These are phyloP conservation scores for Sorex araneus DNA, from an alignment of 2,113 vertebrate species.

Conservation along the genomic window DNA sequence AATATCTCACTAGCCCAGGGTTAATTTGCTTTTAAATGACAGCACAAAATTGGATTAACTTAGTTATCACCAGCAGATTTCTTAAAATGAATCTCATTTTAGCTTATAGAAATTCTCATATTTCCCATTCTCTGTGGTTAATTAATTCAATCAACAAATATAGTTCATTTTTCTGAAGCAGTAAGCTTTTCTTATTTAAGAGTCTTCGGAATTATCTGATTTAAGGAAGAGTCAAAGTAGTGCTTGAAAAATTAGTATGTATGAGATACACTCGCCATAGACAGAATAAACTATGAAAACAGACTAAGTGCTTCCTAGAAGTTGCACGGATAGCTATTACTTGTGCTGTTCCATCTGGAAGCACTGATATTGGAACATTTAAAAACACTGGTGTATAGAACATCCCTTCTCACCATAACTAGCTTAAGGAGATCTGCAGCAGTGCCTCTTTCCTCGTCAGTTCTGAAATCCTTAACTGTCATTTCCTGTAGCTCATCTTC, in stretches of 20 bases:
- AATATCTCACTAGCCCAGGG: neutral
- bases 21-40: constrained; percentile 15
- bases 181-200: constrained; percentile 5
- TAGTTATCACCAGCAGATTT: constrained; percentile 23
- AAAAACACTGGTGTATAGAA: neutral
- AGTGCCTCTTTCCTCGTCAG: constrained; percentile 88
- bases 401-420: constrained; percentile 88
- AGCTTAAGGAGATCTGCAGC: constrained; percentile 89
- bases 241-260: constrained; percentile 26
- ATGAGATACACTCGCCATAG: neutral
- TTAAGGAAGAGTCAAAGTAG: neutral
- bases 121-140: neutral
- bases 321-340: neutral
- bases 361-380: neutral
- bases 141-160: neutral
- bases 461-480: constrained; percentile 91
- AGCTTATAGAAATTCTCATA: constrained; percentile 29
- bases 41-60: constrained; percentile 1
- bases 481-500: constrained; percentile 89
- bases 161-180: constrained; percentile 33
- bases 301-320: neutral
- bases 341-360: neutral
- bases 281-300: constrained; percentile 16
- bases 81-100: constrained; percentile 46
- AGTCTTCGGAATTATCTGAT: neutral